Base-by-base conservation (phyloP, 2,888 invertebrate genomes). In the Kuschelorhynchus macadamiae region DNA sequence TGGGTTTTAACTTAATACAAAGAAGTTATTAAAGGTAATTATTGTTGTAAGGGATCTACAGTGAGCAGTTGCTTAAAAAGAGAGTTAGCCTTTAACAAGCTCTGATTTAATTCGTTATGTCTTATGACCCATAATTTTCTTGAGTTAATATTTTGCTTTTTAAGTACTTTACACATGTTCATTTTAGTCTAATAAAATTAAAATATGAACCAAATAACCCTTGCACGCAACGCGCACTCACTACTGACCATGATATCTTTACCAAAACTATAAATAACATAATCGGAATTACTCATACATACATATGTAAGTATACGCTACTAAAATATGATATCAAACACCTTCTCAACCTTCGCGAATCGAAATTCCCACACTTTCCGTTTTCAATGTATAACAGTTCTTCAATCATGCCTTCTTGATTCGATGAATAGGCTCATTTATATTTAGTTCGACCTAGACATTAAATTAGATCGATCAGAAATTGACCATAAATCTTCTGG, bases 321-420 rank as follows among this genome's bases (percentile, higher is more conserved):
- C 44, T 64, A 53, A 67, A 67, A 60, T 56, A 62, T 49, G 67
- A 62, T 57, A 67, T 61, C 57, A 52, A 57, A 62, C 67, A 67
- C 61, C 67, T 61, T 56, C 61, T 61, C 52, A 59, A 53, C 68
- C 68, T 68, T 68, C 68, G 52, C 44, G 63, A 39, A 32, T 41
- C 63, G 47, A 68, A 68, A 47, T 68, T 68, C 68, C 68, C 68
- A 68, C 68, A 68, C 68, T 68, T 68, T 68, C 68, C 47, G 68
- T 68, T 68, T 68, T 30, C 59, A 53, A 59, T 63, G 52, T 63
- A 46, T 63, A 63, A 63, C 68, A 68, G 59, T 62, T 68, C 63
- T 68, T 68, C 59, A 68, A 63, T 68, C 63, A 63, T 59, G 62
- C 57, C 63, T 57, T 67, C 67, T 67, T 67, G 67, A 67, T 55